Conservation (phyloP, 2,888 invertebrate species). For the Drosophila greeni region DNA sequence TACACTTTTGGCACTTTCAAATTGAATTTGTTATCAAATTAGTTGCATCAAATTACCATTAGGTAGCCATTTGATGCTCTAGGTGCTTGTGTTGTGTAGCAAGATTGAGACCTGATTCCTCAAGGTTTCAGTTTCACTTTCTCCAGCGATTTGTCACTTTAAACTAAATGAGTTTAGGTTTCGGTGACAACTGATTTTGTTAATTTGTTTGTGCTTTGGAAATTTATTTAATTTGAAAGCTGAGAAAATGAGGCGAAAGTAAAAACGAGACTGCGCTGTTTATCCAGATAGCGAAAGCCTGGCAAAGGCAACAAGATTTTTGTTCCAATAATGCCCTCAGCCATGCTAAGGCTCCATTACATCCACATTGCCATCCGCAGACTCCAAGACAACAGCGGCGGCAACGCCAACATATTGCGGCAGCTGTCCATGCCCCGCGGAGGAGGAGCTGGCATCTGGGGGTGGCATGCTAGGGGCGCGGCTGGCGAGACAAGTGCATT, state of each 20-base stretch:
- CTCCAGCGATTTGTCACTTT: background rate
- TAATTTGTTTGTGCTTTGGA: too few species aligned
- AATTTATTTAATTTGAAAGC: background rate
- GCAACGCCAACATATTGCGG: conserved; percentile 40
- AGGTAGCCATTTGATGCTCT: conserved; percentile 38
- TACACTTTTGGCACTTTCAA: conserved; percentile 62
- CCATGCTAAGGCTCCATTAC: conserved; percentile 35
- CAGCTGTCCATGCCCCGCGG: conserved; percentile 41
- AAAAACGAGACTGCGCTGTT: background rate
- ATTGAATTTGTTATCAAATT: conserved; percentile 72
- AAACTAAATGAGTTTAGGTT: background rate
- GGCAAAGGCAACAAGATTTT: conserved; percentile 25
- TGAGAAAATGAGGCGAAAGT: background rate
- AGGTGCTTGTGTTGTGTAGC: background rate
- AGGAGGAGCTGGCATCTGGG: conserved; percentile 3
- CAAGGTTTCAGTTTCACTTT: background rate
- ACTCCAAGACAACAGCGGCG: conserved; percentile 15
- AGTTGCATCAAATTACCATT: conserved; percentile 63
- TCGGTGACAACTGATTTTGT: background rate
- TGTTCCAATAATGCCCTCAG: conserved; percentile 24
- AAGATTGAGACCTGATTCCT: conserved; percentile 1
- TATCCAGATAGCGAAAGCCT: background rate
- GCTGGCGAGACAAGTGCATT: conserved; percentile 55
- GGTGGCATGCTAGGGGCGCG: conserved; percentile 20
- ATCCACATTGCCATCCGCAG: conserved; percentile 26